Base-by-base conservation (phyloP, 2,113 vertebrate species). In the Mus pahari region DNA sequence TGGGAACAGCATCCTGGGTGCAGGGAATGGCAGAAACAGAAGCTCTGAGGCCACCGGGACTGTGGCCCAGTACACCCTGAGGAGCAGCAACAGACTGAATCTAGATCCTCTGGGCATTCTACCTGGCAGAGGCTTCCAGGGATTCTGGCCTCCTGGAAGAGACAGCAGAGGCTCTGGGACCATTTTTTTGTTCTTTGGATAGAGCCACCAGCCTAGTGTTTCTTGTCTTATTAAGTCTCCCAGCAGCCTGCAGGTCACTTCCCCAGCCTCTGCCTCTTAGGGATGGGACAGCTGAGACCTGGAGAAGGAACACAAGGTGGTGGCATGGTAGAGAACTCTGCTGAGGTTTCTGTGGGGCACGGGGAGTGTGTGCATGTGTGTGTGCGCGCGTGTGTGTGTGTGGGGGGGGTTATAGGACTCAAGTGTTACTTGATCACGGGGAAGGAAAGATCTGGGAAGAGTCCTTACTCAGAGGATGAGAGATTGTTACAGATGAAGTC, bases 271-370 rank as follows among this genome's bases (percentile, higher is more conserved):
- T 90, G 81, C 64, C 64, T 55, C 31, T 31, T 55, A 48, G n/a
- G 74, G 83, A 68, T 19, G 70, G 78, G 22, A 45, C 45, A 31
- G 9, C 14, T 5, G 64, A 70, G 81, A 42, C 42, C 16, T 0
- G 0, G 71, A 36, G 70, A 73, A 39, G n/a, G 73, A 45, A 39
- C 7, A 0, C 33, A 66, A 0, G 0, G 0, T 26, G 26, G 22
- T 36, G 71, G 24, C 70, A 36, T 24, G 33, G 8, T 2, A 75
- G 22, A 50, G 77, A 39, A 12, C 94, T 70, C 79, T 87, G 45
- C 0, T 5, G 31, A n/a, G 87, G 64, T 33, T 19, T 0, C 78
- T 66, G 86, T 14, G 11, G 82, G 26, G 48, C 48, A 22, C 28
- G n/a, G 26, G 13, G 10, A 10, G 50, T 24, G 48, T 24, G 50